phyloP scores from a whole-genome alignment of 1,140 invertebrate genomes.

The Globodera ellingtonae region DNA sequence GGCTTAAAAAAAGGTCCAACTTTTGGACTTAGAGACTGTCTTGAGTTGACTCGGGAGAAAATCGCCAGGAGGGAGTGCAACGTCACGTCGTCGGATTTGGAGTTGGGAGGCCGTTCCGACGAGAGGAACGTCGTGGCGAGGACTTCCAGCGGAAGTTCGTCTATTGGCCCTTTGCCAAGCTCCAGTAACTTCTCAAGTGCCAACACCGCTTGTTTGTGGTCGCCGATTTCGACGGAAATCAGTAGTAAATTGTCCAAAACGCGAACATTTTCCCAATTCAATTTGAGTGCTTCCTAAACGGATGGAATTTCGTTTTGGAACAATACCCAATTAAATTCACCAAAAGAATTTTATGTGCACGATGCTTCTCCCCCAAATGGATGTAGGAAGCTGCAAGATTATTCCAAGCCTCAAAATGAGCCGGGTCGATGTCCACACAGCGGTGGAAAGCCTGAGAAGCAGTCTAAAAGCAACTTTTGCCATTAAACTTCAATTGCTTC shows the following conservation, averaged over 20 bases:
- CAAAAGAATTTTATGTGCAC: slow-evolving; percentile 40
- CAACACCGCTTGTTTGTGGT: slow-evolving; percentile 19
- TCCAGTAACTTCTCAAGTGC: slow-evolving; percentile 33
- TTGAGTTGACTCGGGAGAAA: slow-evolving; percentile 17
- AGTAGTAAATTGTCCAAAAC: slow-evolving; percentile 34
- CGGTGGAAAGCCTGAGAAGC: slow-evolving; percentile 38
- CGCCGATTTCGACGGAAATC: slow-evolving; percentile 37
- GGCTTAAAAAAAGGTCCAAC: slow-evolving; percentile 6
- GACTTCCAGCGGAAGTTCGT: slow-evolving; percentile 30
- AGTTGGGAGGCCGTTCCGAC: neutral
- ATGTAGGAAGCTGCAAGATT: slow-evolving; percentile 42
- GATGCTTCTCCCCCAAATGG: slow-evolving; percentile 31
- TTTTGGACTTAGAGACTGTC: slow-evolving; percentile 29
- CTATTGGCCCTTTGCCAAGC: slow-evolving; percentile 26
- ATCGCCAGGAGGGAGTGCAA: slow-evolving; percentile 8
- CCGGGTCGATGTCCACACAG: slow-evolving; percentile 43
- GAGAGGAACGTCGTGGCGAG: slow-evolving; percentile 13
- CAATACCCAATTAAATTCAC: slow-evolving; percentile 7
- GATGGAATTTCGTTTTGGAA: neutral
- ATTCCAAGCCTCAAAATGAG: slow-evolving; percentile 48
- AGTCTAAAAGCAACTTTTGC: slow-evolving; percentile 1
- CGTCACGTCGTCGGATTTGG: neutral
- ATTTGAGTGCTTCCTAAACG: slow-evolving; percentile 26
- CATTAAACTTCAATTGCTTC: neutral
- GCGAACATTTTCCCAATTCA: slow-evolving; percentile 19